Conservation (phyloP, 2,113 vertebrate genomes). For the Turdus rufiventris region DNA sequence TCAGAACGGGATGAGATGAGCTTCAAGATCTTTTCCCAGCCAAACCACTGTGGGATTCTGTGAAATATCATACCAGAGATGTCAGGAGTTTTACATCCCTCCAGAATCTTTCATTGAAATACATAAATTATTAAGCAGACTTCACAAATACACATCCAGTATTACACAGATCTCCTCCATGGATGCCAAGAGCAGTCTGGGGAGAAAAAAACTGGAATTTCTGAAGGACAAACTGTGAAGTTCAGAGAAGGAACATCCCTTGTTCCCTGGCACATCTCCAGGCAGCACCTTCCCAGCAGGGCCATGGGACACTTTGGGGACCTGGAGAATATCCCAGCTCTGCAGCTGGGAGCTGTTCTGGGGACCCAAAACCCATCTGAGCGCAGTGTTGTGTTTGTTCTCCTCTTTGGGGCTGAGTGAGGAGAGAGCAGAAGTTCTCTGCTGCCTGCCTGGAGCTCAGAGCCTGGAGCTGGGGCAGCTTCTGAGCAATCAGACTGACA, state of each 20-base stretch:
- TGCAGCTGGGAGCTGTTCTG: fast-evolving
- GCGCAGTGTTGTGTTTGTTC: fast-evolving
- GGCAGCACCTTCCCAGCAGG: background rate
- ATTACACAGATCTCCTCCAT: fast-evolving
- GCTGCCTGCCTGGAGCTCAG: background rate
- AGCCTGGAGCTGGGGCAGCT: fast-evolving
- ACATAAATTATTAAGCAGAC: fast-evolving
- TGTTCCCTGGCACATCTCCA: fast-evolving
- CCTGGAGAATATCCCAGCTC: fast-evolving
- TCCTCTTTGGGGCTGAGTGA: fast-evolving
- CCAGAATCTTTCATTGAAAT: background rate
- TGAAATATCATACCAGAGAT: no score
- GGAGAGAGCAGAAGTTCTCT: background rate
- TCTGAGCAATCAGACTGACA: background rate
- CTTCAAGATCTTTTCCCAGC: background rate
- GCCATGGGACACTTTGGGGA: background rate
- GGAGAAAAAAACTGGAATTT: background rate
- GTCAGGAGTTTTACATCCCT: background rate
- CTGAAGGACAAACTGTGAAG: background rate
- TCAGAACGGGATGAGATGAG: background rate
- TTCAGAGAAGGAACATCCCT: background rate
- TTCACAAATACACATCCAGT: no score
- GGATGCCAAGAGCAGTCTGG: background rate
- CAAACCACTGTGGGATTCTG: background rate
- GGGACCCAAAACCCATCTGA: fast-evolving